Conservation (phyloP, 2,888 invertebrate genomes). For the Meiosimyza decipiens region DNA sequence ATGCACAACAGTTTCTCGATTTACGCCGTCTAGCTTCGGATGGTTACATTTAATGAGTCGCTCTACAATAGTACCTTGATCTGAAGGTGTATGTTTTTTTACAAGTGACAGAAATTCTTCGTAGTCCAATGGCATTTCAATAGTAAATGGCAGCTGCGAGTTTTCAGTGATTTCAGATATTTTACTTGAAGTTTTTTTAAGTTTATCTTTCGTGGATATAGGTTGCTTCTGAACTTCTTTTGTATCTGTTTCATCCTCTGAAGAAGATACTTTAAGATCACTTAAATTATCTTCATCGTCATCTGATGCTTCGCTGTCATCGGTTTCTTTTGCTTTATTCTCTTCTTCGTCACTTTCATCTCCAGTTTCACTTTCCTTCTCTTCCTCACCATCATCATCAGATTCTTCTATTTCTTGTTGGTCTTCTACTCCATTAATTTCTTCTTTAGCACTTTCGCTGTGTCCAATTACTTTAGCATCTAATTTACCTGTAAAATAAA, state of each 20-base stretch:
- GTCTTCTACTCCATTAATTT: slow-evolving; percentile 41
- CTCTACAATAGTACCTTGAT: slow-evolving; percentile 79
- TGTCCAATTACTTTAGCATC: slow-evolving; percentile 34
- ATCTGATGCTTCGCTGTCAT: slow-evolving; percentile 51
- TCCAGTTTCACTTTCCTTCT: slow-evolving; percentile 30
- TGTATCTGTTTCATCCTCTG: slow-evolving; percentile 14
- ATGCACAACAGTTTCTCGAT: slow-evolving; percentile 79
- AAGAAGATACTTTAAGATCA: slow-evolving; percentile 59
- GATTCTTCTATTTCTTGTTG: slow-evolving; percentile 49
- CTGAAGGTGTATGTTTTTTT: slow-evolving; percentile 71
- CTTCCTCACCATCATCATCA: slow-evolving; percentile 44
- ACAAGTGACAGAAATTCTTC: slow-evolving; percentile 75
- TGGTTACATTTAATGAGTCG: slow-evolving; percentile 90
- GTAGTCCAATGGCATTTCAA: slow-evolving; percentile 72
- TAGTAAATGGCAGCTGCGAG: slow-evolving; percentile 73
- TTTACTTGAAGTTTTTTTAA: slow-evolving; percentile 32
- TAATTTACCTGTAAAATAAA: slow-evolving; percentile 41
- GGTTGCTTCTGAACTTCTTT: background rate
- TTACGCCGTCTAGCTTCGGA: slow-evolving; percentile 80
- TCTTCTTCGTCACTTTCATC: slow-evolving; percentile 41
- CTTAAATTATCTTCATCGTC: slow-evolving; percentile 64
- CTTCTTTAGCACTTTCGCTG: slow-evolving; percentile 48
- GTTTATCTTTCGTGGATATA: background rate
- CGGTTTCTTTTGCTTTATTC: slow-evolving; percentile 53
- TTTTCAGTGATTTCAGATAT: slow-evolving; percentile 45